These are phyloP conservation scores for Coremacera marginata DNA, from an alignment of 2,888 invertebrate genomes.

Conservation along the genomic window DNA sequence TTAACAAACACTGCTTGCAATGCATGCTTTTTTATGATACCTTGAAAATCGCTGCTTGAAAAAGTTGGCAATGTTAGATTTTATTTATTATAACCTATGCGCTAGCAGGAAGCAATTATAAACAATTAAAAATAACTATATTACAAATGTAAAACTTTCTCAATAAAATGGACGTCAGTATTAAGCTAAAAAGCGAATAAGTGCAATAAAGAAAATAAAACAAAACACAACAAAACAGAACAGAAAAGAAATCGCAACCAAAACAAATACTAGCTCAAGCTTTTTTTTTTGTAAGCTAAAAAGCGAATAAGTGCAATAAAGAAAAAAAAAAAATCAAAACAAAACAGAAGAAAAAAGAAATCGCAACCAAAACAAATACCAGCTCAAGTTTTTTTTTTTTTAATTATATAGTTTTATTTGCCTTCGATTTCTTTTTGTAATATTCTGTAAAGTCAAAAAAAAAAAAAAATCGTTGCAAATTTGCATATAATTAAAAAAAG, in stretches of 20 bases:
- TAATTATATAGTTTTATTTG: constrained; percentile 1
- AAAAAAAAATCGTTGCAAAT: too few relatives aligned
- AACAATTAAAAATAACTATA: constrained; percentile 14
- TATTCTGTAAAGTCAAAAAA: too few relatives aligned
- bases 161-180: constrained; percentile 28
- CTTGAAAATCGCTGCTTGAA: too few relatives aligned
- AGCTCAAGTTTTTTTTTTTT: neutral
- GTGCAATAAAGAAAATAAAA: neutral
- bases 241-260: constrained; percentile 1
- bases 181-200: constrained; percentile 8
- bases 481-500: too few relatives aligned
- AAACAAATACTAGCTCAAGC: neutral
- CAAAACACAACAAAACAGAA: neutral
- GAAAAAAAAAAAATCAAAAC: neutral
- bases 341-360: constrained; percentile 7
- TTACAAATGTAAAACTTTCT: constrained; percentile 17
- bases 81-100: too few relatives aligned
- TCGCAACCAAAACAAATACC: neutral
- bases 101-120: neutral
- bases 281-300: neutral
- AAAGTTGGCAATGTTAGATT: too few relatives aligned
- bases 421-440: neutral
- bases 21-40: too few relatives aligned
- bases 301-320: constrained; percentile 6
- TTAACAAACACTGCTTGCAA: too few relatives aligned